Percentiles rank a stretch among this genome's conserved stretches.
These are phyloP conservation scores for Pogonus chalceus DNA, from an alignment of 1,140 invertebrate genomes.

Conservation along the genomic window DNA sequence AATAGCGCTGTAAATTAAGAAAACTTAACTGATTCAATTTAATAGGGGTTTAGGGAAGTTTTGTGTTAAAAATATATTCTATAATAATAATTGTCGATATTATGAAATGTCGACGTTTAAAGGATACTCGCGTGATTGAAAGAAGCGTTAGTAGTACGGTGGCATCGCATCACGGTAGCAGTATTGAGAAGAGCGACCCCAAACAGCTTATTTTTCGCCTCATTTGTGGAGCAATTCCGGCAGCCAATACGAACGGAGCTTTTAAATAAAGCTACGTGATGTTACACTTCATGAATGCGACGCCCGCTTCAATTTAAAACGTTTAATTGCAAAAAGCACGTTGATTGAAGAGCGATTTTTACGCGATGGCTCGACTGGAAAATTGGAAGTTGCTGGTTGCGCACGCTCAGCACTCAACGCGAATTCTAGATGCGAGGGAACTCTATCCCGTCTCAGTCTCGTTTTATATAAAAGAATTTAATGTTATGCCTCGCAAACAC, in stretches of 20 bases:
- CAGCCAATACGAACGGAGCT: conserved; percentile 17
- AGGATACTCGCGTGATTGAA: neutral
- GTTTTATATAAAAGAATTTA: neutral
- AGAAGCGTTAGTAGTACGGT: too few species aligned
- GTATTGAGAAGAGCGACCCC: conserved; percentile 13
- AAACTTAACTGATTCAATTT: too few species aligned
- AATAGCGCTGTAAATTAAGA: too few species aligned
- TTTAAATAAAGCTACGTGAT: conserved; percentile 18
- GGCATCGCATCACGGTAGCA: neutral
- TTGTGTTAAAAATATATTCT: neutral
- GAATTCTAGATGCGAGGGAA: neutral
- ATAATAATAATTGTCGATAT: neutral
- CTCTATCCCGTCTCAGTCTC: neutral
- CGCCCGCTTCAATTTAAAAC: conserved; percentile 2
- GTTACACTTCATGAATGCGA: conserved; percentile 5
- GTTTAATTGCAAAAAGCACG: conserved; percentile 7
- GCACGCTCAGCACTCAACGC: neutral
- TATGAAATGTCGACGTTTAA: neutral
- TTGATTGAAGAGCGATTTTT: conserved; percentile 7
- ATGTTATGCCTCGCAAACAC: neutral
- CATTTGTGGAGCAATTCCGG: conserved; percentile 27
- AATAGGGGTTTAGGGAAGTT: too few species aligned
- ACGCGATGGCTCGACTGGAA: conserved; percentile 3
- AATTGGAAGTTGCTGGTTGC: neutral
- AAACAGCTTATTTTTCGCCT: conserved; percentile 32